Percentiles rank a stretch among this genome's conserved stretches.
These are phyloP conservation scores for Corapipo altera DNA, from an alignment of 2,113 vertebrate species.

Conservation along the genomic window DNA sequence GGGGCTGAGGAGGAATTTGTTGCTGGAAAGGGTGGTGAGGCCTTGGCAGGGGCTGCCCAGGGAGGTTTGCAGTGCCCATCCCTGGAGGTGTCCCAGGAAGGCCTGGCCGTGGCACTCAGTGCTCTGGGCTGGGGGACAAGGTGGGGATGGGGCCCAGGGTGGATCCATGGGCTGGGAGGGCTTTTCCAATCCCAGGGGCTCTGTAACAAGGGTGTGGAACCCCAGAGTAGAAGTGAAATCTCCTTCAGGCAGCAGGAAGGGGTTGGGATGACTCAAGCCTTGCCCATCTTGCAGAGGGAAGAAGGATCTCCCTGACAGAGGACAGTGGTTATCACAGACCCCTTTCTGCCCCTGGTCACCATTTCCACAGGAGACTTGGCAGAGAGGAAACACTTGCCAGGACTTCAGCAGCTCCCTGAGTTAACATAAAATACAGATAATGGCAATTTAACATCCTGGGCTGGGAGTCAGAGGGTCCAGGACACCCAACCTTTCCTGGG, in stretches of 20 bases:
- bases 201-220: neutral
- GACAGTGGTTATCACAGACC: accelerated
- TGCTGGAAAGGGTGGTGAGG: neutral
- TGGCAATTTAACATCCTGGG: neutral
- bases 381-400: neutral
- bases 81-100: neutral
- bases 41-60: neutral
- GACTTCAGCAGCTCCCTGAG: neutral
- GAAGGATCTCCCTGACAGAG: neutral
- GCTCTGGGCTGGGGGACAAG: neutral
- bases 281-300: neutral
- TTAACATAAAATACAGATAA: accelerated
- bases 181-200: neutral
- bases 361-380: neutral
- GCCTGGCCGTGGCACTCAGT: neutral
- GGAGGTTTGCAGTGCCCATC: neutral
- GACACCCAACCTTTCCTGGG: too few species aligned
- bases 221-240: too few species aligned
- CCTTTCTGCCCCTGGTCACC: neutral
- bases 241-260: neutral
- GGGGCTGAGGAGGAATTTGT: neutral
- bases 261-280: neutral
- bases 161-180: neutral
- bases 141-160: too few species aligned
- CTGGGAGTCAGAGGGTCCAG: accelerated